Conservation (phyloP, 2,888 invertebrate species). For the Rosalia funebris region DNA sequence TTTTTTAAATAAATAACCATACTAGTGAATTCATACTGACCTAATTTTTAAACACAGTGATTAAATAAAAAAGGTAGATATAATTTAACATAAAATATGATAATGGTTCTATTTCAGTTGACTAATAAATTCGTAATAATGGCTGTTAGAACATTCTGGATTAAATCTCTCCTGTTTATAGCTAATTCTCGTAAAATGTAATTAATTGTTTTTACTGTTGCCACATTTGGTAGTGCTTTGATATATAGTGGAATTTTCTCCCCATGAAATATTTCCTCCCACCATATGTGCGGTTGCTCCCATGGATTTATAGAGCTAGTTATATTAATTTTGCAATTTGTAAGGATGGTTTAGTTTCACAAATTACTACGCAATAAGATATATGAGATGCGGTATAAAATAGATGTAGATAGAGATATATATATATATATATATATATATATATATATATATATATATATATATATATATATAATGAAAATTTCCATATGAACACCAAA, state of each 20-base stretch:
- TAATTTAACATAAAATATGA: constrained; percentile 4
- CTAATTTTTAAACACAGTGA: no score
- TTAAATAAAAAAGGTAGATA: no score
- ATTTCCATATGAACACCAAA: no score
- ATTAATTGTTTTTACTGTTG: constrained; percentile 1
- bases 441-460: no score
- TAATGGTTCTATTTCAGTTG: neutral
- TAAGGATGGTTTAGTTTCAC: neutral
- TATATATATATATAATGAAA: no score
- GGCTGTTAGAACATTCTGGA: neutral
- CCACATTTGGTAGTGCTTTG: constrained; percentile 5
- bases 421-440: no score
- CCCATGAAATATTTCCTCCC: neutral
- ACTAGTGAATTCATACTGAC: no score
- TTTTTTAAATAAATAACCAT: no score
- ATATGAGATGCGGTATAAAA: no score
- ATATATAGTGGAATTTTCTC: neutral
- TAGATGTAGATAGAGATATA: no score
- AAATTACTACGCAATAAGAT: no score
- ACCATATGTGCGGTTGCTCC: constrained; percentile 2
- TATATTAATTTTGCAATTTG: constrained; percentile 16
- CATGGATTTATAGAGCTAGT: constrained; percentile 4
- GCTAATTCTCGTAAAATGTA: constrained; percentile 16
- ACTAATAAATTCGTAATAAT: constrained; percentile 4
- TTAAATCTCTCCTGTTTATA: constrained; percentile 8